Percentiles rank a stretch among this genome's conserved stretches.
Conservation (phyloP, 2,797 vertebrate genomes). For the Gallinago solitaria region DNA sequence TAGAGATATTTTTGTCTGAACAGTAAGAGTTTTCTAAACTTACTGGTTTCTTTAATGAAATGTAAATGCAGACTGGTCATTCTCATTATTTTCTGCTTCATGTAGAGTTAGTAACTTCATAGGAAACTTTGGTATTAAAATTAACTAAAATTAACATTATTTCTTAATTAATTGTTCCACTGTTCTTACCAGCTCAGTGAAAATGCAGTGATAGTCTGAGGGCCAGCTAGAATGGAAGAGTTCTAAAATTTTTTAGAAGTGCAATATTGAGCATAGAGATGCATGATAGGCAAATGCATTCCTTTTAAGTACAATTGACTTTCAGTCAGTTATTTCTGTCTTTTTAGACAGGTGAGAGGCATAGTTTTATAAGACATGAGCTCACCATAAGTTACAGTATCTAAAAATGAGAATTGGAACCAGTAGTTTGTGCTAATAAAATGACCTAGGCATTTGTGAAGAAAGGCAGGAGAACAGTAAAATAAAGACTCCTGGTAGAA, state of each 20-base stretch:
- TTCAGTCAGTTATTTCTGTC: neutral
- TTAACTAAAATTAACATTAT: neutral
- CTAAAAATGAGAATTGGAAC: neutral
- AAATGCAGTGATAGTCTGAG: neutral
- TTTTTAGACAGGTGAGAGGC: neutral
- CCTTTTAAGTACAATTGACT: neutral
- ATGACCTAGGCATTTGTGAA: neutral
- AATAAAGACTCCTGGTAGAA: neutral
- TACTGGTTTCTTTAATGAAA: neutral
- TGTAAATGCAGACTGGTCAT: neutral
- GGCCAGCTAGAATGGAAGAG: neutral
- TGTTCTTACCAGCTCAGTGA: neutral
- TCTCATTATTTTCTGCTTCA: neutral
- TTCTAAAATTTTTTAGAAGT: neutral
- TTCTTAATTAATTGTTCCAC: neutral
- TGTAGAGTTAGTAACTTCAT: neutral
- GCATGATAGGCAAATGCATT: neutral
- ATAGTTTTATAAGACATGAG: neutral
- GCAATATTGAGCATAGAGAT: neutral
- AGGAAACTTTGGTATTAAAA: neutral
- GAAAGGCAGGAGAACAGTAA: neutral
- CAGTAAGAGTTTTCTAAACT: neutral
- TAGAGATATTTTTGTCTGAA: neutral
- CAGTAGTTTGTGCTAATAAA: neutral
- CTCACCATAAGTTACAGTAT: neutral